Conservation (phyloP, 2,888 invertebrate genomes). For the Drosophila lutescens region DNA sequence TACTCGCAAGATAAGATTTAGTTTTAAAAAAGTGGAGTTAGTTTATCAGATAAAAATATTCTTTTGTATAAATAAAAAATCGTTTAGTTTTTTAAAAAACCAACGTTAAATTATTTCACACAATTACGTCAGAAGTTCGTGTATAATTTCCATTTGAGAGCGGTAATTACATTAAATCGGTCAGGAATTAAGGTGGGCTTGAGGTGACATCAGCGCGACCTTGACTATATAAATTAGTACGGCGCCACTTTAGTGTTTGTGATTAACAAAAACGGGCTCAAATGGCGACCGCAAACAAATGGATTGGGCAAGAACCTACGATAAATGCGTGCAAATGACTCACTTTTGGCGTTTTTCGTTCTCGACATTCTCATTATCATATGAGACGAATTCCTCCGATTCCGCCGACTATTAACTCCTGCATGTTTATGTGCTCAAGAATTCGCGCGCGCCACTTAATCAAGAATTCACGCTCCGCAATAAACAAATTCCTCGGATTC, state of each 20-base stretch:
- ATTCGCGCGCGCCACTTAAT: constrained; percentile 47
- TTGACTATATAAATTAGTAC: constrained; percentile 20
- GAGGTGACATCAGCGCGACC: constrained; percentile 45
- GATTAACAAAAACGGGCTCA: constrained; percentile 27
- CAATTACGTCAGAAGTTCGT: neutral
- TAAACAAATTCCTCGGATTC: constrained; percentile 75
- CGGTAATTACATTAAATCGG: constrained; percentile 11
- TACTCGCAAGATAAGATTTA: too few species aligned
- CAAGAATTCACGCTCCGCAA: constrained; percentile 40
- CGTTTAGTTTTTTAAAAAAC: too few species aligned
- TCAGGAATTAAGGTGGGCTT: constrained; percentile 14
- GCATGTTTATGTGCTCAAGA: constrained; percentile 61
- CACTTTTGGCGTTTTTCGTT: constrained; percentile 33
- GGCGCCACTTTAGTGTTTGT: constrained; percentile 6
- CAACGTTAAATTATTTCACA: too few species aligned
- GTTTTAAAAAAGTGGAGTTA: too few species aligned
- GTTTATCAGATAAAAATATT: too few species aligned
- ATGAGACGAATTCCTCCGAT: constrained; percentile 48
- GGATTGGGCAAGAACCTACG: constrained; percentile 6
- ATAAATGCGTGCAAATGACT: constrained; percentile 34
- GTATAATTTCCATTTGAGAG: neutral
- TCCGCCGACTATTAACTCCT: constrained; percentile 63
- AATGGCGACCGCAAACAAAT: constrained; percentile 18
- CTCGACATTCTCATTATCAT: constrained; percentile 41
- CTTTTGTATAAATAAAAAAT: too few species aligned